A percentile compares a stretch with the other conserved stretches of the same genome.
These are phyloP conservation scores for Loris lydekkerianus DNA, from an alignment of 2,797 vertebrate genomes.

Conservation along the genomic window DNA sequence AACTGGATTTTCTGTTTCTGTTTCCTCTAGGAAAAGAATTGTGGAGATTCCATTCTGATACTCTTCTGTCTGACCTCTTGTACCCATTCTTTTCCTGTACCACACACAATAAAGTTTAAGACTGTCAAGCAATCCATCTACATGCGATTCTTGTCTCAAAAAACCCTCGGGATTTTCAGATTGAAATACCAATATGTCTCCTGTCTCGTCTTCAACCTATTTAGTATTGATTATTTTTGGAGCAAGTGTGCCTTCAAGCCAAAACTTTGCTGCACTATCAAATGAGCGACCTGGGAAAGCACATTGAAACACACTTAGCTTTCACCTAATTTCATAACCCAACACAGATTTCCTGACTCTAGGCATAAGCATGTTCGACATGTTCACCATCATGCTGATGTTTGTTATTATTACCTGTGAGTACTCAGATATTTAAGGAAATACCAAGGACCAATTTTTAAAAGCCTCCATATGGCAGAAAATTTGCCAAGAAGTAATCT, in stretches of 20 bases:
- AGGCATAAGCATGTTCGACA: background rate
- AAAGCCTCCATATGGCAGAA: background rate
- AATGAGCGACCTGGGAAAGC: conserved; percentile 49
- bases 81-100: conserved; percentile 11
- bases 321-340: conserved; percentile 30
- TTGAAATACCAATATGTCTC: conserved; percentile 32
- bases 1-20: conserved; percentile 58
- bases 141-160: conserved; percentile 79
- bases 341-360: background rate
- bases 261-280: background rate
- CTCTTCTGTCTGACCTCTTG: background rate
- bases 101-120: conserved; percentile 69
- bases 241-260: conserved; percentile 43
- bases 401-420: background rate
- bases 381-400: background rate
- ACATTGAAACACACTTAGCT: conserved; percentile 34
- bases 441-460: background rate
- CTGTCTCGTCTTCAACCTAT: background rate
- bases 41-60: conserved; percentile 40
- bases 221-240: background rate
- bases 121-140: conserved; percentile 47
- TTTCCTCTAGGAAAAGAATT: conserved; percentile 66
- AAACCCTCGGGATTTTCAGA: conserved; percentile 53
- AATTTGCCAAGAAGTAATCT: background rate
- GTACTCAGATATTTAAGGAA: conserved; percentile 23